phyloP scores from a whole-genome alignment of 2,888 invertebrate species.

The Siphlonurus alternatus region DNA sequence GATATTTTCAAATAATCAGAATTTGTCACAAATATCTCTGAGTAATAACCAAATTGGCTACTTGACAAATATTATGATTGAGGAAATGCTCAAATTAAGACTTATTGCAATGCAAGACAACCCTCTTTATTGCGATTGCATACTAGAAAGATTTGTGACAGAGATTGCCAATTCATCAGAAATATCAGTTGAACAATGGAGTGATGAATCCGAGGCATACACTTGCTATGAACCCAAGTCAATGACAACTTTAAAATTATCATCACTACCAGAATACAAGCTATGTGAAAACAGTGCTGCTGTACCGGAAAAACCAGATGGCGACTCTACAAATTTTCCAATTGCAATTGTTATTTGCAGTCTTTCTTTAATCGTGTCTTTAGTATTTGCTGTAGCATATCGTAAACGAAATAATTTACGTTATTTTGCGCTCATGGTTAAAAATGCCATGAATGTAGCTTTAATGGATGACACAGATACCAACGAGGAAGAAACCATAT shows the following conservation, averaged over 20 bases:
- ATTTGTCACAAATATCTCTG: constrained; percentile 30
- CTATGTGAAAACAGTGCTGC: too few species aligned
- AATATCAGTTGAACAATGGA: constrained; percentile 18
- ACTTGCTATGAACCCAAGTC: constrained; percentile 1
- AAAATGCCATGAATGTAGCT: constrained; percentile 23
- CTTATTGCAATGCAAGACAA: constrained; percentile 37
- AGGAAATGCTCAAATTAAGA: constrained; percentile 31
- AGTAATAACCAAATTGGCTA: constrained; percentile 37
- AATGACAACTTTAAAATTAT: background rate
- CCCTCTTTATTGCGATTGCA: constrained; percentile 40
- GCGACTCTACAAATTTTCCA: background rate
- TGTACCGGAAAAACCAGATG: background rate
- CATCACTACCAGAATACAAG: background rate
- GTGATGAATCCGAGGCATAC: constrained; percentile 15
- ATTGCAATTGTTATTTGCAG: constrained; percentile 11
- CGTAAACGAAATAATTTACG: constrained; percentile 36
- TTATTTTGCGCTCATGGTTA: constrained; percentile 38
- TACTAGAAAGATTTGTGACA: constrained; percentile 33
- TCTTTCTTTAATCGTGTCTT: constrained; percentile 17
- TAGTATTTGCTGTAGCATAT: constrained; percentile 22
- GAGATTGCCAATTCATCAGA: constrained; percentile 19
- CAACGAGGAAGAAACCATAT: constrained; percentile 10
- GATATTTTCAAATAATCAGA: constrained; percentile 26
- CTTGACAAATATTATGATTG: constrained; percentile 36
- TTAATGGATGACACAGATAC: background rate